Percentiles rank a stretch among this genome's conserved stretches.
Evolutionary conservation across 2,113 vertebrate species (phyloP).

Genomic region (Chelonoidis abingdonii): DNA sequence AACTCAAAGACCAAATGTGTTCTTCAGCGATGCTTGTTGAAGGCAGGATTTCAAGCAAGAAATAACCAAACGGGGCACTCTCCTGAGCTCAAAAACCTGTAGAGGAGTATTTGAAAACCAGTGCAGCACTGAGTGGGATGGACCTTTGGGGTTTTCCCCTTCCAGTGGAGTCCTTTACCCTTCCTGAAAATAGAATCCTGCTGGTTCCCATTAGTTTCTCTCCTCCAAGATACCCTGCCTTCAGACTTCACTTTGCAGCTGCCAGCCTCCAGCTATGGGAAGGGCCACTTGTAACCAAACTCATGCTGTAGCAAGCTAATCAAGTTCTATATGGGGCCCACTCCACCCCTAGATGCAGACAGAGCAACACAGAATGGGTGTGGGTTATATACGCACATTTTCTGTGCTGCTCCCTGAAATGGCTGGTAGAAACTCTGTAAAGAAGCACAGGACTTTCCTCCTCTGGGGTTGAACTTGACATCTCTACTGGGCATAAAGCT

Average conservation of each 20-base stretch:
- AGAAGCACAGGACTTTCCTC: neutral
- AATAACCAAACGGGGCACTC: neutral
- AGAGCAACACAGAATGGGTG: neutral
- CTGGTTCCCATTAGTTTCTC: neutral
- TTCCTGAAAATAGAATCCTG: neutral
- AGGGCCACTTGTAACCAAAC: neutral
- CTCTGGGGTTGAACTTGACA: neutral
- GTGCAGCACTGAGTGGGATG: neutral
- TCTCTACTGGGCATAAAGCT: neutral
- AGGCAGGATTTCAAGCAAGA: neutral
- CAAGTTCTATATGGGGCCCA: neutral
- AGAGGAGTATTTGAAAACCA: neutral
- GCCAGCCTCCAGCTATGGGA: neutral
- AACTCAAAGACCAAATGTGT: neutral
- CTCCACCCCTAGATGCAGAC: no score
- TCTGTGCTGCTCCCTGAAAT: neutral
- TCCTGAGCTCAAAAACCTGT: neutral
- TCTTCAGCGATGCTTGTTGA: rapidly evolving
- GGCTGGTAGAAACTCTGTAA: neutral
- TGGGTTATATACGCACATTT: neutral
- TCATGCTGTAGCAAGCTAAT: neutral
- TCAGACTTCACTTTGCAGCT: neutral
- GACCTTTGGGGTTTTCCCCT: neutral
- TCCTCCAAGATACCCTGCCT: neutral
- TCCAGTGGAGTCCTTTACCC: neutral